Percentiles rank a stretch among this genome's conserved stretches.
Conservation (phyloP, 2,888 invertebrate genomes). For the Resseliella maxima region DNA sequence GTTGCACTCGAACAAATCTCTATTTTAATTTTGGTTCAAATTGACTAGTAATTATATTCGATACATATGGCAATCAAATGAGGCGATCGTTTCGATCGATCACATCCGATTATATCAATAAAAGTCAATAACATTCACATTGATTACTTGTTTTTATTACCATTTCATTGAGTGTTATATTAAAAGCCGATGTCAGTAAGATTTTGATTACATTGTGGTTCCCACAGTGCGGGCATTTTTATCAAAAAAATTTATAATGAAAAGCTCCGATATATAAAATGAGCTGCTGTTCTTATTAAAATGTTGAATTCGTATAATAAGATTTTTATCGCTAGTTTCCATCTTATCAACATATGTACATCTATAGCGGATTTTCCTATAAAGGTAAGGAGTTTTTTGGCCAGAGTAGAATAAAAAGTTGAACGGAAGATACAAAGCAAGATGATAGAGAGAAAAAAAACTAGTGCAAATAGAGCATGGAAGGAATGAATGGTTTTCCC, state of each 20-base stretch:
- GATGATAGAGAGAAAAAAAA: not conserved
- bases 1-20: not conserved
- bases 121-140: not conserved
- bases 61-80: constrained; percentile 13
- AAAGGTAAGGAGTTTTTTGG: not conserved
- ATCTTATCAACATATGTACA: not conserved
- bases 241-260: not conserved
- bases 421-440: not conserved
- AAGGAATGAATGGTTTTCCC: constrained; percentile 34
- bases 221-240: not conserved
- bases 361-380: not conserved
- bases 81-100: not conserved
- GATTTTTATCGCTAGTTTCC: constrained; percentile 4
- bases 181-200: not conserved
- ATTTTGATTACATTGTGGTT: constrained; percentile 38
- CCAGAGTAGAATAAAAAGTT: not conserved
- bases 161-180: not conserved
- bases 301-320: not conserved
- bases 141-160: not conserved
- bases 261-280: not conserved
- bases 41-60: not conserved
- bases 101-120: not conserved
- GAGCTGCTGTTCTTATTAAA: not conserved
- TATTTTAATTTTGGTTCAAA: too few relatives aligned
- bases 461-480: constrained; percentile 42